Evolutionary conservation across 2,797 vertebrate genomes (phyloP).

Genomic region (Poecile montanus): DNA sequence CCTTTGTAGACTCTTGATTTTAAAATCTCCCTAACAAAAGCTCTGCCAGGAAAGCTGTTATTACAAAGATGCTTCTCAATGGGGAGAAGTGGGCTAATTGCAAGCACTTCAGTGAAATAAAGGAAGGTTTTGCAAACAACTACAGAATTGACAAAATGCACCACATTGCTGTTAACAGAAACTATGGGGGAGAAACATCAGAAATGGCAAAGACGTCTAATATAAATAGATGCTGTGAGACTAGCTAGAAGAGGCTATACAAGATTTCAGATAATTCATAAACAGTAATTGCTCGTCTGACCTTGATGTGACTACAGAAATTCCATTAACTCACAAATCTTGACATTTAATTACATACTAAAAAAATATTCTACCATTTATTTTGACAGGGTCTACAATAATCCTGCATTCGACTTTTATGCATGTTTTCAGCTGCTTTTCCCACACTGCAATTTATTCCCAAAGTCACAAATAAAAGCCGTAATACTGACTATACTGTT

Average conservation of each 20-base stretch:
- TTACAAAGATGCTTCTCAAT: slow-evolving; percentile 78
- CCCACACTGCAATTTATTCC: slow-evolving; percentile 43
- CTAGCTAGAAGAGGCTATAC: slow-evolving; percentile 59
- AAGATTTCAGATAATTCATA: slow-evolving; percentile 79
- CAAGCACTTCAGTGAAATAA: slow-evolving; percentile 79
- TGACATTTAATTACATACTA: slow-evolving; percentile 78
- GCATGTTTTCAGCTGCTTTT: slow-evolving; percentile 64
- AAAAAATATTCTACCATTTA: slow-evolving; percentile 73
- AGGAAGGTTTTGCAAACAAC: slow-evolving; percentile 78
- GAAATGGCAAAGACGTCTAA: slow-evolving; percentile 74
- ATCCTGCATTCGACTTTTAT: slow-evolving; percentile 57
- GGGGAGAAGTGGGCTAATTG: slow-evolving; percentile 80
- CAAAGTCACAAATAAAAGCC: slow-evolving; percentile 46
- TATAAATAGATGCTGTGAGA: slow-evolving; percentile 71
- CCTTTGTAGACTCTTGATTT: slow-evolving; percentile 77
- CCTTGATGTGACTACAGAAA: slow-evolving; percentile 78
- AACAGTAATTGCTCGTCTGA: slow-evolving; percentile 76
- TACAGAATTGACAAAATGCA: slow-evolving; percentile 75
- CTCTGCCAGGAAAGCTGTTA: slow-evolving; percentile 78
- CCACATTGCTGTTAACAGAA: slow-evolving; percentile 66
- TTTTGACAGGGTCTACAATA: slow-evolving; percentile 73
- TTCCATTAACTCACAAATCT: slow-evolving; percentile 80
- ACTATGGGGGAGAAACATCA: slow-evolving; percentile 63
- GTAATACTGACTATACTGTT: background rate
- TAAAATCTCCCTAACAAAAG: slow-evolving; percentile 81